These are phyloP conservation scores for Pedetes capensis DNA, from an alignment of 2,113 vertebrate species.

Conservation along the genomic window DNA sequence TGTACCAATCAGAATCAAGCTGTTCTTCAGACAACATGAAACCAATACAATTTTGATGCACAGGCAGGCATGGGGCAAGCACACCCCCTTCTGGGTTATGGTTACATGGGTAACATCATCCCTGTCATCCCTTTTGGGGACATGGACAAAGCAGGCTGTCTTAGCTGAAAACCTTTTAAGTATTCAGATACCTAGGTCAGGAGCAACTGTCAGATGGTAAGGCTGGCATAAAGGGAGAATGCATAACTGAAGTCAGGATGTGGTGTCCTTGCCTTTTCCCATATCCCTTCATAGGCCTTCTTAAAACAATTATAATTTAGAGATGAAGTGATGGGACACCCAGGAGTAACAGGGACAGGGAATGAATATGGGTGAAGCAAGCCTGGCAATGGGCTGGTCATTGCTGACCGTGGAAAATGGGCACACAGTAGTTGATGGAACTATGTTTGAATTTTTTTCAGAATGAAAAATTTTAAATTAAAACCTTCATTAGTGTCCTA, in stretches of 20 bases:
- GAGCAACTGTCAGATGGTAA: not conserved
- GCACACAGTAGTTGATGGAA: not conserved
- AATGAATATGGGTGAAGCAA: not conserved
- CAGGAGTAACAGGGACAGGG: not conserved
- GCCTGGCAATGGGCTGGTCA: not conserved
- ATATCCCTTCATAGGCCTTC: not conserved
- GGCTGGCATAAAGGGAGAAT: not conserved
- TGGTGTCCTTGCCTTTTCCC: not conserved
- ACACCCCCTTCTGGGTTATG: fast-evolving
- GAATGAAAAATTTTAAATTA: not conserved
- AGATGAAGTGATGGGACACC: not conserved
- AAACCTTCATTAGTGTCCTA: not conserved
- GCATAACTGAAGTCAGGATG: not conserved
- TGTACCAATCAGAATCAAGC: not conserved
- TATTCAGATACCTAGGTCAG: not conserved
- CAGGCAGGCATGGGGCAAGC: not conserved
- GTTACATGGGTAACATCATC: not conserved
- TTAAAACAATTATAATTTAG: not conserved
- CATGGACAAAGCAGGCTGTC: not conserved
- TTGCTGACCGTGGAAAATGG: not conserved
- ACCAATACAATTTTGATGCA: not conserved
- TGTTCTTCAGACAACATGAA: not conserved
- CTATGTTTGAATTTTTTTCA: not conserved
- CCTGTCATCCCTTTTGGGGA: no score
- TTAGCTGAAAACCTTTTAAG: not conserved